These are phyloP conservation scores for Crossaster papposus DNA, from an alignment of 53 echinoderm and acorn worm species.

Conservation along the genomic window DNA sequence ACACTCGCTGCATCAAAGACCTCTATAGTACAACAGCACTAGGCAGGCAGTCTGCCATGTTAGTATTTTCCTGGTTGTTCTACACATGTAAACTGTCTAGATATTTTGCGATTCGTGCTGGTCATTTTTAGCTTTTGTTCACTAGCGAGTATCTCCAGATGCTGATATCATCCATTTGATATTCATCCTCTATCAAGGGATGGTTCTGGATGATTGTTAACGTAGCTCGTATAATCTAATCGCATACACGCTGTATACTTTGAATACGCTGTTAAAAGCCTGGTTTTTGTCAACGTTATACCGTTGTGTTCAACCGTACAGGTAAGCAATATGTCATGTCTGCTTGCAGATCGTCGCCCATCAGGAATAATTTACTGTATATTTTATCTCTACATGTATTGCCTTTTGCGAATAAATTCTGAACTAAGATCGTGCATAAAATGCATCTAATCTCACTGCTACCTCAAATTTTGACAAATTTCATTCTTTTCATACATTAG, in stretches of 20 bases:
- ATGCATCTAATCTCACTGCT: not conserved
- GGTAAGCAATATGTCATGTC: not conserved
- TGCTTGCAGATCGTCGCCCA: not conserved
- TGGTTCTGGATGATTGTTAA: not conserved
- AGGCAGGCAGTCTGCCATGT: not conserved
- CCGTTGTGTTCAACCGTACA: not conserved
- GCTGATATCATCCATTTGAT: not conserved
- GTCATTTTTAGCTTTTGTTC: not conserved
- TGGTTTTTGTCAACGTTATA: not conserved
- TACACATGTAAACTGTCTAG: not conserved
- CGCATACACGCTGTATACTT: not conserved
- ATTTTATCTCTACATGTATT: not conserved
- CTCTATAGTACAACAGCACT: not conserved
- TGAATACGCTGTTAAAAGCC: not conserved
- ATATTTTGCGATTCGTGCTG: too few relatives aligned
- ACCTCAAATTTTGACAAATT: not conserved
- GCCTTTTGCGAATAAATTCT: not conserved
- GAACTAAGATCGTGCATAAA: not conserved
- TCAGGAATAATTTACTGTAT: not conserved
- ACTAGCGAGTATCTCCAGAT: not conserved
- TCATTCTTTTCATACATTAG: too few relatives aligned
- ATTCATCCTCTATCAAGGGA: not conserved
- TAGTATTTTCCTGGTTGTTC: not conserved
- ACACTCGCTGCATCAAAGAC: not conserved
- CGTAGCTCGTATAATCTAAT: not conserved